A percentile compares a stretch with the other conserved stretches of the same genome.
These are phyloP conservation scores for Halcyon leucocephala DNA, from an alignment of 2,797 vertebrate species.

Conservation along the genomic window DNA sequence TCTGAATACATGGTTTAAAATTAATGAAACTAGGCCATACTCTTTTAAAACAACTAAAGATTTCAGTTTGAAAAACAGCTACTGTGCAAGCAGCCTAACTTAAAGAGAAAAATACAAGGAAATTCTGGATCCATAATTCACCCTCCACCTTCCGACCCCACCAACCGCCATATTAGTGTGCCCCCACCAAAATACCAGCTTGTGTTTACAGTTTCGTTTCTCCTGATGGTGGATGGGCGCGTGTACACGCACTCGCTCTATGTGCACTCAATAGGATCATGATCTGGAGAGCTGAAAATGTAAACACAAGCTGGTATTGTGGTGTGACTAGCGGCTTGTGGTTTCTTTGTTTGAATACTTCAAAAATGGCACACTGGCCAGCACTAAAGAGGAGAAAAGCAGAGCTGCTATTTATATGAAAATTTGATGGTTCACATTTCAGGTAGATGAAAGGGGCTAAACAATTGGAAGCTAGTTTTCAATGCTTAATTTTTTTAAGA, in stretches of 20 bases:
- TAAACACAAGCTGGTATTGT: slow-evolving; percentile 88
- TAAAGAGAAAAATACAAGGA: slow-evolving; percentile 80
- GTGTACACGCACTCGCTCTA: slow-evolving; percentile 82
- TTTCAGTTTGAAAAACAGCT: slow-evolving; percentile 76
- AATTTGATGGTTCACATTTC: slow-evolving; percentile 48
- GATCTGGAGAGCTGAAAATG: slow-evolving; percentile 85
- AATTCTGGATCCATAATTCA: slow-evolving; percentile 83
- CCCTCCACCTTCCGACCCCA: slow-evolving; percentile 80
- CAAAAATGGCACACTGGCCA: slow-evolving; percentile 84
- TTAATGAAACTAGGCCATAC: slow-evolving; percentile 65
- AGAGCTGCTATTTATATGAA: slow-evolving; percentile 52
- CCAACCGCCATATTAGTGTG: slow-evolving; percentile 84
- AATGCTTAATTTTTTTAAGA: slow-evolving; percentile 40
- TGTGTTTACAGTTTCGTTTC: slow-evolving; percentile 83
- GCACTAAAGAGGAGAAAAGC: slow-evolving; percentile 79
- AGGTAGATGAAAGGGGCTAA: slow-evolving; percentile 40
- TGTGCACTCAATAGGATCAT: slow-evolving; percentile 84
- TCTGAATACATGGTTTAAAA: background rate
- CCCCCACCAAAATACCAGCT: slow-evolving; percentile 86
- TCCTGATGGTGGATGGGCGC: slow-evolving; percentile 82
- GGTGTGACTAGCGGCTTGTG: slow-evolving; percentile 83
- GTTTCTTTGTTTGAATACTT: slow-evolving; percentile 85
- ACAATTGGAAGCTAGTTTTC: background rate
- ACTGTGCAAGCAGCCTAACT: slow-evolving; percentile 78
- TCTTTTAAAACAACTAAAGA: slow-evolving; percentile 66